Percentiles rank a stretch among this genome's conserved stretches.
Conservation (phyloP, 2,888 invertebrate species). For the Maniola hyperantus region DNA sequence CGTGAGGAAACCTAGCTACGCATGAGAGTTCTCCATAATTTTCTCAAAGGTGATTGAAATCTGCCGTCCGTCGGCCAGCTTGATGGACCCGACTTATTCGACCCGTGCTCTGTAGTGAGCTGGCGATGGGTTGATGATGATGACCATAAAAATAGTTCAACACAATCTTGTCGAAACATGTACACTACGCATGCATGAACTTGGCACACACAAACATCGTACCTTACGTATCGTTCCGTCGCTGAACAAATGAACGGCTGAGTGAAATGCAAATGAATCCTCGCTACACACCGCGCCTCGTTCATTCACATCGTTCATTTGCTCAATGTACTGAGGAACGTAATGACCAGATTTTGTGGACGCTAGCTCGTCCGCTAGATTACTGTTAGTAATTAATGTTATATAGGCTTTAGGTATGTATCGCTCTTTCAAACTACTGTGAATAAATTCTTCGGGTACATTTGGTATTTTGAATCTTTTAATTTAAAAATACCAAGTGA, state of each 20-base stretch:
- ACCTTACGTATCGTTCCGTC: constrained; percentile 13
- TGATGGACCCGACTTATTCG: too few relatives aligned
- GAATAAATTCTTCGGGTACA: not conserved
- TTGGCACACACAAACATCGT: not conserved
- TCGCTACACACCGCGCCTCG: constrained; percentile 1
- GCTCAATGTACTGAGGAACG: constrained; percentile 2
- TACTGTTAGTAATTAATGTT: not conserved
- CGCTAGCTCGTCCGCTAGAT: not conserved
- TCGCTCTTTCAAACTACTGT: not conserved
- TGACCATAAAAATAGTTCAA: not conserved
- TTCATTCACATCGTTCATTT: constrained; percentile 12
- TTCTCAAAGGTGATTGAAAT: too few relatives aligned
- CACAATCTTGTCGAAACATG: not conserved
- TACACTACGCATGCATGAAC: not conserved
- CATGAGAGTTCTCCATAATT: too few relatives aligned
- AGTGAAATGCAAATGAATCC: constrained; percentile 23
- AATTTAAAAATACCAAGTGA: too few relatives aligned
- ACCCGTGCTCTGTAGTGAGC: too few relatives aligned
- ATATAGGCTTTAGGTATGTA: not conserved
- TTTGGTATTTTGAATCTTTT: too few relatives aligned
- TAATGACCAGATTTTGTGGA: constrained; percentile 12
- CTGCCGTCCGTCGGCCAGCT: too few relatives aligned
- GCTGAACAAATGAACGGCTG: constrained; percentile 17
- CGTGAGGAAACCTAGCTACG: too few relatives aligned
- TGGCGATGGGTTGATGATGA: too few relatives aligned